Evolutionary conservation across 2,797 vertebrate species (phyloP), one percentile per base, ranked within the genome.

Genomic region (Crenuchus spilurus): DNA sequence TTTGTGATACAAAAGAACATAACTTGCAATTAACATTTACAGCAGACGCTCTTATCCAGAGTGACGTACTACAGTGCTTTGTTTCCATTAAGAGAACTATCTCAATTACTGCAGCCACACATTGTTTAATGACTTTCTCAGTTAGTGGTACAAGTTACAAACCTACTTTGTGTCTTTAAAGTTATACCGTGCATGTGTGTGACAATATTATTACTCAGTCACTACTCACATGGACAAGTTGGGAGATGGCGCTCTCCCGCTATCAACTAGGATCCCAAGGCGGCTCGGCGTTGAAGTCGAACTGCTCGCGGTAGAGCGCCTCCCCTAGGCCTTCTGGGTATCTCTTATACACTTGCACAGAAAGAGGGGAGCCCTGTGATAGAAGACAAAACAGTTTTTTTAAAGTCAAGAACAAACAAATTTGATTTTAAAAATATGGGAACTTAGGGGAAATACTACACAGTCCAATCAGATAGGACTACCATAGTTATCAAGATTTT

Each of bases 261-360:
- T 98, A 99, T 99, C 98, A 99, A 97, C 98, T 99, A 95, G 97
- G 98, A 95, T 99, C 97, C 98, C 98, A 99, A 97, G 98, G 97
- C 83, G 98, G 98, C 98, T 99, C 97, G 84, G 98, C 97, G 96
- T 99, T 99, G 94, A 99, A 99, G 94, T 99, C 96, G 84, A 99
- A 98, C 93, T 95, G 96, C 90, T 99, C 97, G 92, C 96, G 93
- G 96, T 98, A 98, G 92, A 99, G 96, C 91, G 96, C 96, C 93
- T 97, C 96, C 96, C 97, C 97, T 98, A 99, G 95, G 88, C 95
- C 98, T 91, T 93, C 95, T 94, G 97, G 96, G 85, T 94, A 94
- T 91, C 95, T 95, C 92, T 97, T 97, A 96, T 96, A 98, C 92
- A 96, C 96, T 92, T 94, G 94, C 93, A 91, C 93, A 94, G 95